Evolutionary conservation across 2,888 invertebrate genomes (phyloP), one percentile per base, ranked within the genome.

Genomic region (Drosophila leonis): DNA sequence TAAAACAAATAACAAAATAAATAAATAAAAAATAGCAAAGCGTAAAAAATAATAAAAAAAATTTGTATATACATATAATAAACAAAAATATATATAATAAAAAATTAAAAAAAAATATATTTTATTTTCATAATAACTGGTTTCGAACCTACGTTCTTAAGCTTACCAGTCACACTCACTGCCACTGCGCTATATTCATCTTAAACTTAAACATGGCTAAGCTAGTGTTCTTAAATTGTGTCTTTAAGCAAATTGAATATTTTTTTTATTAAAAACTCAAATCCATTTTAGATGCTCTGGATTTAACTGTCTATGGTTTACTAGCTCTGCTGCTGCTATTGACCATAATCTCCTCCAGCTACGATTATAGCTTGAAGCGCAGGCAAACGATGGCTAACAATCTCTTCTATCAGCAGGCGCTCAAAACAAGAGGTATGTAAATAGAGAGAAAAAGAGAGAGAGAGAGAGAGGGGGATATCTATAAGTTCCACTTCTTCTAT

Each of bases 301-400:
- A 91, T 67, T 18, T 78, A 1, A 39, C 64, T 5, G 62, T 79
- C 8, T 87, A 80, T 31, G 52, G 33, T 12, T 39, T 91, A 6
- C 24, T 90, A 13, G n/a, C 33, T 1, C 4, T 55, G 6, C 37
- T 88, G 2, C n/a, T 82, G 8, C 27, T 86, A 7, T 33, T 79
- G 1, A 77, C 76, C 10, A 15, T 76, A 6, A 1, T 69, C 7
- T 85, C 82, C 7, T 61, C 70, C 20, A 44, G 33, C 31, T 83
- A 75, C 31, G 91, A 91, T 59, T 86, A 65, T 62, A 68, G 63
- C 2, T 55, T 91, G 2, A 91, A 88, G 55, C 54, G 18, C 0
- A 67, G 61, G 20, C 70, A 74, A 29, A 4, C 12, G 0, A 70
- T 75, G n/a, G 46, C 73, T 0, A 42, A 59, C 8, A 82, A 81